A percentile compares a stretch with the other conserved stretches of the same genome.
Conservation (phyloP, 2,888 invertebrate species). For the Rotaria sp. region DNA sequence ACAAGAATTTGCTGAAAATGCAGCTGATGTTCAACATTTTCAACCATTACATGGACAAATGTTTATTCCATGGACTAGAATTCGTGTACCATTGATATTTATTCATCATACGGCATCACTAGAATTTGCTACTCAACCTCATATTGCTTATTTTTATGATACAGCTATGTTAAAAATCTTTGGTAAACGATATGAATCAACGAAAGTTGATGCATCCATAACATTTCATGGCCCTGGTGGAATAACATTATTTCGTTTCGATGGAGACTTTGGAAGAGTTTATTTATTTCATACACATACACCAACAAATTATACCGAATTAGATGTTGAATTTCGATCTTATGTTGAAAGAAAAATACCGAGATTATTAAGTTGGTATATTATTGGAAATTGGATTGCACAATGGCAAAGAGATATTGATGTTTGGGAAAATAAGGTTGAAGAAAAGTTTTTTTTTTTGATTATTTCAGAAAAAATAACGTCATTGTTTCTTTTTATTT, state of each 20-base stretch:
- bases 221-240: constrained; percentile 11
- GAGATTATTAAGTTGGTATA: not conserved
- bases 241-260: not conserved
- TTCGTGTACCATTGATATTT: not conserved
- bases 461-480: not conserved
- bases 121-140: not conserved
- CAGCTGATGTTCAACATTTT: constrained; percentile 17
- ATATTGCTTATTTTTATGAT: not conserved
- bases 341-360: not conserved
- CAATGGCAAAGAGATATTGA: constrained; percentile 63
- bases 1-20: constrained; percentile 21
- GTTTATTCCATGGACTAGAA: not conserved
- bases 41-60: not conserved
- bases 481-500: not conserved
- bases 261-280: not conserved
- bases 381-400: constrained; percentile 25
- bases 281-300: constrained; percentile 24
- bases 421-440: constrained; percentile 78
- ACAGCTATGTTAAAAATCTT: not conserved
- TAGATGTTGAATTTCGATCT: not conserved
- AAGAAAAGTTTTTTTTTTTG: no score
- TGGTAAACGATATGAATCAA: not conserved
- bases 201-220: not conserved
- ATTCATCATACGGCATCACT: not conserved
- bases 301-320: not conserved